Conservation (phyloP, 1,140 invertebrate genomes). For the Bathynomus jamesi region DNA sequence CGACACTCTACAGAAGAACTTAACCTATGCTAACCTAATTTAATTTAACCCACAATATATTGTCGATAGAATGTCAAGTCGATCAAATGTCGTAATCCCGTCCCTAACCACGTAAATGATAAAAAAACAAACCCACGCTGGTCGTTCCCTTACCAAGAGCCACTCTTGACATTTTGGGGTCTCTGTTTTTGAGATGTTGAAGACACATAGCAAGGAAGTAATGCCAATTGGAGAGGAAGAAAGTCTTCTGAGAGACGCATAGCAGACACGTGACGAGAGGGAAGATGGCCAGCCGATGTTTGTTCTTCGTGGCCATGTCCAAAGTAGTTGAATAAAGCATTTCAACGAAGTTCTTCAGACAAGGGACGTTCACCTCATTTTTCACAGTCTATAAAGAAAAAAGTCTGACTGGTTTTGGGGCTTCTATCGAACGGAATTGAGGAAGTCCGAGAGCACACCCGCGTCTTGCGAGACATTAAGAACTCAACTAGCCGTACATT, state of each 20-base stretch:
- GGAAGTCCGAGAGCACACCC: too few species aligned
- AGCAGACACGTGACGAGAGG: conserved; percentile 94
- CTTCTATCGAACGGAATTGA: too few species aligned
- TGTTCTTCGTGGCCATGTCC: conserved; percentile 95
- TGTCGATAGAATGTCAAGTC: too few species aligned
- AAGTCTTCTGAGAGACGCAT: conserved; percentile 94
- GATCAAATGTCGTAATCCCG: too few species aligned
- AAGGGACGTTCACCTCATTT: conserved; percentile 97
- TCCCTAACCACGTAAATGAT: too few species aligned
- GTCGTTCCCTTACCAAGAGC: conserved; percentile 82
- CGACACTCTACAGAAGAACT: too few species aligned
- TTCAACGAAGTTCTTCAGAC: conserved; percentile 97
- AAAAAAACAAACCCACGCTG: too few species aligned
- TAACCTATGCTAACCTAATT: too few species aligned
- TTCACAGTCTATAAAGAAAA: conserved; percentile 74
- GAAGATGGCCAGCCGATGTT: conserved; percentile 91
- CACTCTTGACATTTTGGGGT: conserved; percentile 94
- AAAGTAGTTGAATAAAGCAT: conserved; percentile 91
- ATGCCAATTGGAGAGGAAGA: conserved; percentile 97
- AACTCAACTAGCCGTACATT: too few species aligned
- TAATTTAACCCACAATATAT: too few species aligned
- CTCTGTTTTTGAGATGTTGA: conserved; percentile 93
- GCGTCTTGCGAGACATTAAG: too few species aligned
- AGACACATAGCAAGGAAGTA: conserved; percentile 96
- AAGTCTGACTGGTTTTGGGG: too few species aligned